phyloP scores from a whole-genome alignment of 1,140 invertebrate species.

The Paraescarpia echinospica region DNA sequence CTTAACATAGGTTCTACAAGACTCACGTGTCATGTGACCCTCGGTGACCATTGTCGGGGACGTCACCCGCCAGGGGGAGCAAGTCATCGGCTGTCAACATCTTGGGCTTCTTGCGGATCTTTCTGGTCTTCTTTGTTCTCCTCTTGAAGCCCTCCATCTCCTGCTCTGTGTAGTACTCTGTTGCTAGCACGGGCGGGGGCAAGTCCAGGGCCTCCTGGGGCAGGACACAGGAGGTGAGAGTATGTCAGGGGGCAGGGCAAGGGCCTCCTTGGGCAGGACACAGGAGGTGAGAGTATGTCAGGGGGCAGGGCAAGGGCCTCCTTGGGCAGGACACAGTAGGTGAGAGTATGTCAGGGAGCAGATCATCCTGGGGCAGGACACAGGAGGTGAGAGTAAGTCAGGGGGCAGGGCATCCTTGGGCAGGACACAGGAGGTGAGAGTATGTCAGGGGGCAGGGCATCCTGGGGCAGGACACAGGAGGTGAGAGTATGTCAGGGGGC shows the following conservation, averaged over 20 bases:
- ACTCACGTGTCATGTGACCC: not conserved
- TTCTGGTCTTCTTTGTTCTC: conserved; percentile 81
- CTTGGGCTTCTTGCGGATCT: conserved; percentile 59
- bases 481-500: too few species aligned
- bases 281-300: not conserved
- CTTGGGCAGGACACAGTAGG: too few species aligned
- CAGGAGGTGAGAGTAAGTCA: too few species aligned
- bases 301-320: not conserved
- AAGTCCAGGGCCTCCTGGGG: conserved; percentile 62
- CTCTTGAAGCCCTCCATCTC: conserved; percentile 92
- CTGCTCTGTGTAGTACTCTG: conserved; percentile 84
- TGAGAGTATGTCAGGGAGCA: too few species aligned
- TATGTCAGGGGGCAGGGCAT: too few species aligned
- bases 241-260: too few species aligned
- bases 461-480: too few species aligned
- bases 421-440: too few species aligned
- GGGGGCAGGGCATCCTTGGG: too few species aligned
- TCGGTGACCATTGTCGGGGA: not conserved
- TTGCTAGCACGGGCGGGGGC: conserved; percentile 72
- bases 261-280: not conserved
- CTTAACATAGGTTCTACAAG: too few species aligned
- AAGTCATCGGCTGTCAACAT: conserved; percentile 65
- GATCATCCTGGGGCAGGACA: too few species aligned
- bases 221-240: not conserved
- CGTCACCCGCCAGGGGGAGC: conserved; percentile 52